Conservation (phyloP, 2,113 vertebrate genomes). For the Manacus vitellinus region DNA sequence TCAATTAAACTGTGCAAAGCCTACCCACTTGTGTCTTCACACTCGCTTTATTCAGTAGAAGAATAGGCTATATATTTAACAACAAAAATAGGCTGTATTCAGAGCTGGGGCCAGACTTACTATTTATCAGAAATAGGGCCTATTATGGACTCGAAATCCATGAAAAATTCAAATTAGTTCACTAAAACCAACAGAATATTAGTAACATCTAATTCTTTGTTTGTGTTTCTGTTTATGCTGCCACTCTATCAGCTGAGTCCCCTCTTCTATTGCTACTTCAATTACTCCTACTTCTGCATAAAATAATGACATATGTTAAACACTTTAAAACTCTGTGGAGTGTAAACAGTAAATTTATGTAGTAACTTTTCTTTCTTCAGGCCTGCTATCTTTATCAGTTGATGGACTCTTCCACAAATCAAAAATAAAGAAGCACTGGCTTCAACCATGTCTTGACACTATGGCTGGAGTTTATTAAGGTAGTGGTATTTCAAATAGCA, state of each 20-base stretch:
- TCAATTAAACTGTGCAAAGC: conserved; percentile 23
- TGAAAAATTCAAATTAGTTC: not conserved
- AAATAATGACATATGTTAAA: not conserved
- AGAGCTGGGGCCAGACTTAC: not conserved
- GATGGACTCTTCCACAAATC: not conserved
- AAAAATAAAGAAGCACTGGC: not conserved
- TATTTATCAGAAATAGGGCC: not conserved
- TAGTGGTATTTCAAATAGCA: not conserved
- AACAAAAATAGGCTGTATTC: not conserved
- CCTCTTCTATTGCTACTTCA: not conserved
- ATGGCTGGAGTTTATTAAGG: not conserved
- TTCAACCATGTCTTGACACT: not conserved
- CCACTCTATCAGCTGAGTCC: not conserved
- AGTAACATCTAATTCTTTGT: not conserved
- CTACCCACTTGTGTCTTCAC: not conserved
- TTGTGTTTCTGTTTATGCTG: not conserved
- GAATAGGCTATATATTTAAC: not conserved
- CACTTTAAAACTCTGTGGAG: not conserved
- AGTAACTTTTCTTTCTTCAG: not conserved
- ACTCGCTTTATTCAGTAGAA: not conserved
- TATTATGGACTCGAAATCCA: not conserved
- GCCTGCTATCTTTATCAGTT: not conserved
- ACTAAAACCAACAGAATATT: not conserved
- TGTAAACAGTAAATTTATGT: not conserved
- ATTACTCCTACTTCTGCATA: not conserved